These are phyloP conservation scores for Drosophila nannoptera DNA, from an alignment of 1,140 invertebrate species.

Conservation along the genomic window DNA sequence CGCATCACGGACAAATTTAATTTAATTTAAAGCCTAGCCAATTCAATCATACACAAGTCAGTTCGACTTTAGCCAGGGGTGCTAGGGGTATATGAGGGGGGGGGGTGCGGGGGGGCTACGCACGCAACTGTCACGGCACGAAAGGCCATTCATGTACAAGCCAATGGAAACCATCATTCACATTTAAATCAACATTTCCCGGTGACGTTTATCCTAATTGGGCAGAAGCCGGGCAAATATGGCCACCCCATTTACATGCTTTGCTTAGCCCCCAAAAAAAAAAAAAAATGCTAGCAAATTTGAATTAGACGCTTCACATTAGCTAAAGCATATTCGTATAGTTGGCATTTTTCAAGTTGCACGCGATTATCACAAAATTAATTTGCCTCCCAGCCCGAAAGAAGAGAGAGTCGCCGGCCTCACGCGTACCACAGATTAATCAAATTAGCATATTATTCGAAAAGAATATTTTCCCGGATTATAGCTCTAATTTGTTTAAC, in stretches of 20 bases:
- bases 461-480: slow-evolving; percentile 64
- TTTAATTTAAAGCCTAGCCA: slow-evolving; percentile 59
- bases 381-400: slow-evolving; percentile 31
- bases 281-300: slow-evolving; percentile 35
- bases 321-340: slow-evolving; percentile 37
- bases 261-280: slow-evolving; percentile 4
- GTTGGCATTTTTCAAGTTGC: slow-evolving; percentile 41
- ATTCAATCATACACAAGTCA: slow-evolving; percentile 46
- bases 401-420: slow-evolving; percentile 22
- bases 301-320: slow-evolving; percentile 41
- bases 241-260: slow-evolving; percentile 16
- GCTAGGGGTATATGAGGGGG: no score
- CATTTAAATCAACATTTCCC: slow-evolving; percentile 79
- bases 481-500: slow-evolving; percentile 68
- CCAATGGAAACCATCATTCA: slow-evolving; percentile 62
- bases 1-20: slow-evolving; percentile 62
- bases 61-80: no score
- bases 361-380: slow-evolving; percentile 66
- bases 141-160: slow-evolving; percentile 18
- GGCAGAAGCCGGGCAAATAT: slow-evolving; percentile 45
- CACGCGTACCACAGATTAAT: slow-evolving; percentile 62
- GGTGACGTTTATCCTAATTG: slow-evolving; percentile 76
- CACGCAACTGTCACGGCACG: slow-evolving; percentile 63
- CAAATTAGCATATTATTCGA: slow-evolving; percentile 77
- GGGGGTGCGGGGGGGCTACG: neutral